Percentiles rank a stretch among this genome's conserved stretches.
These are phyloP conservation scores for Formica exsecta DNA, from an alignment of 1,140 invertebrate genomes.

Conservation along the genomic window DNA sequence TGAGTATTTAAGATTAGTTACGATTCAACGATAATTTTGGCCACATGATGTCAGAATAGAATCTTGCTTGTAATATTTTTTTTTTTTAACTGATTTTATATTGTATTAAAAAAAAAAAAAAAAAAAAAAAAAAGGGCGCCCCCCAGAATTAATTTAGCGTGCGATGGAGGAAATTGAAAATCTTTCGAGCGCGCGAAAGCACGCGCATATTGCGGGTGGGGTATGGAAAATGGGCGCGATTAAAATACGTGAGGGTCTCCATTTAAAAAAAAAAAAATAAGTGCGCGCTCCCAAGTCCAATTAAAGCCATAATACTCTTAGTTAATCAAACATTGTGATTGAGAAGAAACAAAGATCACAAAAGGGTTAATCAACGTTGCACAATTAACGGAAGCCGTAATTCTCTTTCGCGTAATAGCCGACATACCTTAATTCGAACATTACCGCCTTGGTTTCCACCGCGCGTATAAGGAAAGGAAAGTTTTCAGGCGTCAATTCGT, in stretches of 20 bases:
- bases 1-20: constrained; percentile 1
- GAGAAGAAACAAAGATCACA: background rate
- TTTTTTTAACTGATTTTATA: background rate
- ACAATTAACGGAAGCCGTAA: constrained; percentile 65
- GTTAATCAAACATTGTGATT: background rate
- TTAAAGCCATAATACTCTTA: constrained; percentile 33
- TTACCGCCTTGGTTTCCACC: constrained; percentile 56
- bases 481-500: constrained; percentile 74
- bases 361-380: constrained; percentile 21
- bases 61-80: background rate
- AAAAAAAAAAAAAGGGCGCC: too few species aligned
- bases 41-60: background rate
- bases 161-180: too few species aligned
- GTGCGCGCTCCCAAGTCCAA: background rate
- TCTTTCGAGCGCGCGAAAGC: too few species aligned
- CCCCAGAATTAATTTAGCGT: too few species aligned
- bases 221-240: too few species aligned
- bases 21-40: background rate
- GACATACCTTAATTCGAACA: constrained; percentile 55
- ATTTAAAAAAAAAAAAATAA: too few species aligned
- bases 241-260: too few species aligned
- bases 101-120: too few species aligned
- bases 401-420: constrained; percentile 61
- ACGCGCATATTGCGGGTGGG: too few species aligned
- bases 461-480: constrained; percentile 74